Conservation (phyloP, 2,888 invertebrate genomes). For the Ariolimax columbianus region DNA sequence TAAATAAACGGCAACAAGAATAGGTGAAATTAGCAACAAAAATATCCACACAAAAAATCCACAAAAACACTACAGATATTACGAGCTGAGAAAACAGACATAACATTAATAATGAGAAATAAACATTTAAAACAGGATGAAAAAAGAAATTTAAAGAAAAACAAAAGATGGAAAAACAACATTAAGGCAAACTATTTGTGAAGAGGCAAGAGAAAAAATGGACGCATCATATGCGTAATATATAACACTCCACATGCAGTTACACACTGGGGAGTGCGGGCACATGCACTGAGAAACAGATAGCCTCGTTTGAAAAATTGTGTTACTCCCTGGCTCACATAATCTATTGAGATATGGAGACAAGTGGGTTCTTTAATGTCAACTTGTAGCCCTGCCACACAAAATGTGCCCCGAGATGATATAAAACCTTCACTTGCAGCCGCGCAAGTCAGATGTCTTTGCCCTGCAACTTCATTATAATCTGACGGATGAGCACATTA, state of each 20-base stretch:
- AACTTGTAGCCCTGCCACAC: constrained; percentile 12
- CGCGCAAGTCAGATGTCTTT: neutral
- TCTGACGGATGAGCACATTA: neutral
- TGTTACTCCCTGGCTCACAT: neutral
- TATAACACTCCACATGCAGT: too few relatives aligned
- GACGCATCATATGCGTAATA: too few relatives aligned
- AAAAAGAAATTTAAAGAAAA: too few relatives aligned
- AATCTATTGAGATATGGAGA: neutral
- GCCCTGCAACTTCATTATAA: neutral
- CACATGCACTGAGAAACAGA: neutral
- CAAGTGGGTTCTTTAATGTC: constrained; percentile 23
- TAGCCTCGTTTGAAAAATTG: constrained; percentile 8
- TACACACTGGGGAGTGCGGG: neutral
- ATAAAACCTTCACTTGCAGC: neutral
- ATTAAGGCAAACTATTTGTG: too few relatives aligned
- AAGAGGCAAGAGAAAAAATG: neutral
- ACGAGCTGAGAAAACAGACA: too few relatives aligned
- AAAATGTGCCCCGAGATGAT: neutral
- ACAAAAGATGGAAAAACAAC: too few relatives aligned
- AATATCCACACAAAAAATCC: too few relatives aligned
- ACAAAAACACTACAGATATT: too few relatives aligned
- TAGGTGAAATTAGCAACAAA: too few relatives aligned
- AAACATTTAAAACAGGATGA: too few relatives aligned
- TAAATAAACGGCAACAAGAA: too few relatives aligned
- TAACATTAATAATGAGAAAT: too few relatives aligned